Conservation (phyloP, 92 coral and sea anemone genomes). For the Heliopora coerulea region DNA sequence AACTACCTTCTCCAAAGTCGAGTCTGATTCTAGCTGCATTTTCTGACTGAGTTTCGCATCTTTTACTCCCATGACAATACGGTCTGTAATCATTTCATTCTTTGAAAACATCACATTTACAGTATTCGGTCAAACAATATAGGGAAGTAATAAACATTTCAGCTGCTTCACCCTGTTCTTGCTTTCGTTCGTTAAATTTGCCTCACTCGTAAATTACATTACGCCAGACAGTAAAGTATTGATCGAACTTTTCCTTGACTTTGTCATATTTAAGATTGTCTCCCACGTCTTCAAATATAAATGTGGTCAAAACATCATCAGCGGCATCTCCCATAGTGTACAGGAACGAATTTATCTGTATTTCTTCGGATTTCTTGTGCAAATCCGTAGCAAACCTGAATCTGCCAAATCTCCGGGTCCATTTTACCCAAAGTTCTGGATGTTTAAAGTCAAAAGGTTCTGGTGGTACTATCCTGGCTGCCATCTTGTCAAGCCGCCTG, state of each 20-base stretch:
- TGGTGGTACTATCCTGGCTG: too few relatives aligned
- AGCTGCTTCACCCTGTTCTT: constrained; percentile 37
- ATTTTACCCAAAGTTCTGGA: constrained; percentile 43
- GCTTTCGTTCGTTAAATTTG: constrained; percentile 49
- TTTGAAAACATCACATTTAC: constrained; percentile 9
- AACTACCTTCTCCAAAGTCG: too few relatives aligned
- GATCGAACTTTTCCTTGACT: constrained; percentile 48
- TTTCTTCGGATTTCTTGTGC: constrained; percentile 32
- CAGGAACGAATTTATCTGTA: constrained; percentile 33
- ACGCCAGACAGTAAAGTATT: constrained; percentile 27
- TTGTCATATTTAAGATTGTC: constrained; percentile 33
- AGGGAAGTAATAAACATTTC: constrained; percentile 34
- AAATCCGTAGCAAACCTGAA: background rate
- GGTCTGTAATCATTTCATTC: background rate
- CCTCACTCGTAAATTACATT: constrained; percentile 50
- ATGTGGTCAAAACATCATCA: constrained; percentile 33
- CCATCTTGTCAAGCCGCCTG: too few relatives aligned
- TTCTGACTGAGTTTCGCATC: too few relatives aligned
- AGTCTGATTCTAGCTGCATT: too few relatives aligned
- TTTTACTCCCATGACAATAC: too few relatives aligned
- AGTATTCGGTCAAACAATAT: background rate
- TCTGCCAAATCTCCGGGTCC: constrained; percentile 38
- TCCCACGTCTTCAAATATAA: constrained; percentile 22
- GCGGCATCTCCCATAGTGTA: constrained; percentile 41
- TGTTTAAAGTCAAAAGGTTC: constrained; percentile 8